These are phyloP conservation scores for Therioaphis trifolii DNA, from an alignment of 2,888 invertebrate species.

Conservation along the genomic window DNA sequence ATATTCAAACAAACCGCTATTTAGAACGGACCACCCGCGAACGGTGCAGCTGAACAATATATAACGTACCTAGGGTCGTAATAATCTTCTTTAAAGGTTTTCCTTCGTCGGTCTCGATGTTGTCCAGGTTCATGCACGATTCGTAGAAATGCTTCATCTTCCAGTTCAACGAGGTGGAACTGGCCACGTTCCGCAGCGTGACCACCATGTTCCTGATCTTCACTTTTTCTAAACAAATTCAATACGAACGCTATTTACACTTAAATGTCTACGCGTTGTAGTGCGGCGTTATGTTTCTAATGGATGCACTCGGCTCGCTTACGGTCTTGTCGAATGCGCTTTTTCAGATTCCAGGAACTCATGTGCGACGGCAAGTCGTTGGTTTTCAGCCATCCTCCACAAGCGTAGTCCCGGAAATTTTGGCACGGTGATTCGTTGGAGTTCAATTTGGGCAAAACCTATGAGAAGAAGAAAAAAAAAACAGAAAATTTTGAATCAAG, in stretches of 20 bases:
- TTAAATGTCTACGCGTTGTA: neutral
- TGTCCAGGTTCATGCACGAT: slow-evolving; percentile 72
- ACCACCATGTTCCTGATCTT: slow-evolving; percentile 70
- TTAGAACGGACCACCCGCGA: neutral
- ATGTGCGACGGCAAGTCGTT: slow-evolving; percentile 70
- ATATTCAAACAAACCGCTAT: slow-evolving; percentile 4
- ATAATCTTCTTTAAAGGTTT: slow-evolving; percentile 70
- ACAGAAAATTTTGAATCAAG: neutral
- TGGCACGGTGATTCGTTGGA: slow-evolving; percentile 70
- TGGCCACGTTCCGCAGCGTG: slow-evolving; percentile 69
- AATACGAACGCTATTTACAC: neutral
- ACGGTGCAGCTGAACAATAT: neutral
- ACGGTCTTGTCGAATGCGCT: slow-evolving; percentile 69
- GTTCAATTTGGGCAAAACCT: slow-evolving; percentile 71
- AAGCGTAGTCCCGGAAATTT: slow-evolving; percentile 71
- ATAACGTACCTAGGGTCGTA: slow-evolving; percentile 70
- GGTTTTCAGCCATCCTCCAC: slow-evolving; percentile 71
- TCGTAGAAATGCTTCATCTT: slow-evolving; percentile 74
- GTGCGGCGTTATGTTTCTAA: neutral
- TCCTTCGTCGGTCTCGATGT: slow-evolving; percentile 70
- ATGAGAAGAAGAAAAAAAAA: slow-evolving; percentile 64
- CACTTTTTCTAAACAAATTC: slow-evolving; percentile 69
- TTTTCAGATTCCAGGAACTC: slow-evolving; percentile 70
- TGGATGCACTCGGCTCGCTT: slow-evolving; percentile 63
- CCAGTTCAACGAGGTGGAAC: slow-evolving; percentile 70